Evolutionary conservation across 2,113 vertebrate species (phyloP), one percentile per base, ranked within the genome.

Genomic region (Calyptomena viridis): DNA sequence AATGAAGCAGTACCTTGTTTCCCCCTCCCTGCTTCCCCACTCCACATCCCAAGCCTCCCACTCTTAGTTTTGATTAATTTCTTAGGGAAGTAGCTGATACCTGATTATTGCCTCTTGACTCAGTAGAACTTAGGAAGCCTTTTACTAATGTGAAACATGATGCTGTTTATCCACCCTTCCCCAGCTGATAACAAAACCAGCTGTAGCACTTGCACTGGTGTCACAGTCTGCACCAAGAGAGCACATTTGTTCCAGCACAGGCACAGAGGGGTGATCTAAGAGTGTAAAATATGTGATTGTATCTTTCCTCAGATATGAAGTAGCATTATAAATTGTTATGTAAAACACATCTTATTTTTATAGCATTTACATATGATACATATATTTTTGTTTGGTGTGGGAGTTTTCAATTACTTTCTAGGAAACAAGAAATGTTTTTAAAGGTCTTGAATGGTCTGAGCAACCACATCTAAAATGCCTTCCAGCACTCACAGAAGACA

Each of bases 351-450:
- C 11, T 33, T 62, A 33, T 69, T 89, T 86, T 55, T 77, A 56
- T 24, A 42, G 68, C 56, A 76, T 93, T 93, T 94, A 80, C 47
- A 64, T 35, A 8, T 28, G 35, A 84, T 74, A 35, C 28, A 8
- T 81, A 5, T 64, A 84, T 84, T 96, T 96, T 81, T 75, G 68
- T 78, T 92, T 53, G 4, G 14, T 40, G 69, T 90, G 66, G 83
- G 84, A 90, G 86, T 93, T 84, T 93, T 89, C 79, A 84, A 50
- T 93, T 84, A 35, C 49, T 88, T 80, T 95, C 64, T 93, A 92
- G 86, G 90, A 92, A 94, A 89, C 1, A 2, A 55, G 63, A 83
- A 81, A 35, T 90, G 74, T 49, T 72, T 92, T 33, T n/a, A 49
- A 88, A 95, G 50, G 75, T 84, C 80, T 86, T 40, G 5, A 60